A percentile compares a stretch with the other conserved stretches of the same genome.
Conservation (phyloP, 2,888 invertebrate genomes). For the Lampropteryx suffumata region DNA sequence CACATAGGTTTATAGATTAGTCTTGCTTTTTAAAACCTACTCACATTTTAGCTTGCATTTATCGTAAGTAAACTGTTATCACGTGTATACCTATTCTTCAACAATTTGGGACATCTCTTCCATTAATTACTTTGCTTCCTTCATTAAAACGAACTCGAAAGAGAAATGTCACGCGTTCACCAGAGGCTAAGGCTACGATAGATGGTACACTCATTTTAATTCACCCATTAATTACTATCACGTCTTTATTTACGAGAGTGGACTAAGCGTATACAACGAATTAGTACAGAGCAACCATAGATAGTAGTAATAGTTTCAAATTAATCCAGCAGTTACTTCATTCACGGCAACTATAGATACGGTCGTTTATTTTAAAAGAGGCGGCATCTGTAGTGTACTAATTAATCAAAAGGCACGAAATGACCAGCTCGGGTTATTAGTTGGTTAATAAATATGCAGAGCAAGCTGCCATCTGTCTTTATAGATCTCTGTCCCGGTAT, state of each 20-base stretch:
- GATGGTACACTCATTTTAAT: constrained; percentile 41
- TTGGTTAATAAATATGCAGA: constrained; percentile 47
- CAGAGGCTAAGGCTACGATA: constrained; percentile 33
- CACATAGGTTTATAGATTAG: no score
- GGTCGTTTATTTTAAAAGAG: constrained; percentile 35
- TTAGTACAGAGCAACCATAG: constrained; percentile 32
- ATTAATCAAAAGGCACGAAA: constrained; percentile 59
- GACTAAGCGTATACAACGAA: constrained; percentile 28
- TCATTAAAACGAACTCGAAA: constrained; percentile 19
- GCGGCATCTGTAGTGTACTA: constrained; percentile 43
- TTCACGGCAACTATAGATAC: constrained; percentile 17
- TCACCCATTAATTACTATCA: constrained; percentile 37
- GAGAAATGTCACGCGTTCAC: constrained; percentile 31
- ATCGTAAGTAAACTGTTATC: no score
- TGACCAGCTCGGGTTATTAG: constrained; percentile 57
- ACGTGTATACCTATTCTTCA: no score
- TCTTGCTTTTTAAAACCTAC: no score
- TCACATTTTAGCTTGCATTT: no score
- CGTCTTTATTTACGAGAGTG: constrained; percentile 40
- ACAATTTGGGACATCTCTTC: no score
- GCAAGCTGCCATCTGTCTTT: constrained; percentile 48
- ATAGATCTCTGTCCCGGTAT: constrained; percentile 29
- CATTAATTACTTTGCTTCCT: constrained; percentile 26
- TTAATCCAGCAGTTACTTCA: constrained; percentile 28
- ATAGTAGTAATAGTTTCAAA: constrained; percentile 32